Evolutionary conservation across 2,113 vertebrate species (phyloP).

Genomic region (Numida meleagris): DNA sequence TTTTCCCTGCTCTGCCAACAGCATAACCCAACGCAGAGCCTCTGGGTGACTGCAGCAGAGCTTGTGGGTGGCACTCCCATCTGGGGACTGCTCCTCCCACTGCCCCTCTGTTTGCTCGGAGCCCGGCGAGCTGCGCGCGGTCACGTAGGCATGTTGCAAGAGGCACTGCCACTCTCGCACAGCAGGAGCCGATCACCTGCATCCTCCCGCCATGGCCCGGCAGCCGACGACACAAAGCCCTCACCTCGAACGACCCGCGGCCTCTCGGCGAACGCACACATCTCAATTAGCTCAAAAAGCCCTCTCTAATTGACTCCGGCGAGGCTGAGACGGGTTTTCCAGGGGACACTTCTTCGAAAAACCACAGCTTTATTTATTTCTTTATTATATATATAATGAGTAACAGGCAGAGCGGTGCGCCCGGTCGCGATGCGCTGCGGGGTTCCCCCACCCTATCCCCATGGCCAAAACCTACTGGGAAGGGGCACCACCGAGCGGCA

Average conservation of each 20-base stretch:
- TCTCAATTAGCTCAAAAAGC: neutral
- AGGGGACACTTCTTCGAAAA: neutral
- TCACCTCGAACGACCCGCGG: neutral
- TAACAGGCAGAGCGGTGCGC: neutral
- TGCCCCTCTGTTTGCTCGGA: neutral
- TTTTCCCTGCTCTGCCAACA: neutral
- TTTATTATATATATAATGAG: neutral
- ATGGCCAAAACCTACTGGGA: neutral
- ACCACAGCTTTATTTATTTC: accelerated
- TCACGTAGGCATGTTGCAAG: neutral
- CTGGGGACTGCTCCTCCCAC: neutral
- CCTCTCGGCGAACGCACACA: accelerated
- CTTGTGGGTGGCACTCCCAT: neutral
- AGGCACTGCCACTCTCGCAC: neutral
- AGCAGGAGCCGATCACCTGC: neutral
- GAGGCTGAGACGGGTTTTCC: neutral
- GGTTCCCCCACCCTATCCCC: neutral
- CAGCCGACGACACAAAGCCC: neutral
- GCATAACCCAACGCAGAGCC: neutral
- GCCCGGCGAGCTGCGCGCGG: accelerated
- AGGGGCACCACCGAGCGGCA: neutral
- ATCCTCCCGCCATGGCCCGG: neutral
- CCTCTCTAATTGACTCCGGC: neutral
- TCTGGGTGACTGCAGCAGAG: neutral
- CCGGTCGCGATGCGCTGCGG: neutral